These are phyloP conservation scores for Drosophila nr. fundita DNA, from an alignment of 2,888 invertebrate species.

Conservation along the genomic window DNA sequence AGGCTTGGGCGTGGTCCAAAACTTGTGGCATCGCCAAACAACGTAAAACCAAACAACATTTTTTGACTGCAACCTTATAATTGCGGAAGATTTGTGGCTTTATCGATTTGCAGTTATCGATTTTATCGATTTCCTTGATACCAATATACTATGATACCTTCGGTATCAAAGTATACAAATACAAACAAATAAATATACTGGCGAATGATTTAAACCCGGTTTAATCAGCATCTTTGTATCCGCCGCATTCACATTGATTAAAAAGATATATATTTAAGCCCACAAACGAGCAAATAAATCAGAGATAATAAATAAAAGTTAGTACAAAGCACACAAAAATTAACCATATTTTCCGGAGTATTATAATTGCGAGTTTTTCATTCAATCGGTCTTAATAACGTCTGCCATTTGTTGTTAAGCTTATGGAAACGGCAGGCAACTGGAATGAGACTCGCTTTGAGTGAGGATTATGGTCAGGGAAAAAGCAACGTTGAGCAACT, in stretches of 20 bases:
- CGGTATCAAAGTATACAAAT: not conserved
- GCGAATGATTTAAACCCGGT: slow-evolving; percentile 28
- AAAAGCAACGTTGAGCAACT: not conserved
- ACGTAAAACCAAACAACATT: not conserved
- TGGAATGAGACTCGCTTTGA: not conserved
- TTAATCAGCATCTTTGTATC: slow-evolving; percentile 39
- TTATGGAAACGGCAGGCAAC: not conserved
- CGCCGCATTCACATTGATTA: not conserved
- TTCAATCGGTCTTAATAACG: not conserved
- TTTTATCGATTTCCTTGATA: no score
- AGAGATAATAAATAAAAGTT: not conserved
- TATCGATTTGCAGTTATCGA: not conserved
- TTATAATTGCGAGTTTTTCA: not conserved
- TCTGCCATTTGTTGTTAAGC: not conserved
- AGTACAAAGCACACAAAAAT: not conserved
- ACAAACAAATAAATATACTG: slow-evolving; percentile 22
- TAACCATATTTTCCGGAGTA: not conserved
- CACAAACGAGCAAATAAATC: slow-evolving; percentile 3
- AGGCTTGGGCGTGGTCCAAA: no score
- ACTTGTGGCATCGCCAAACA: not conserved
- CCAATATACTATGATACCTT: not conserved
- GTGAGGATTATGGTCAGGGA: not conserved
- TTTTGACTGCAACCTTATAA: no score
- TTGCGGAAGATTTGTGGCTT: not conserved
- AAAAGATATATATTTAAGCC: not conserved